phyloP scores from a whole-genome alignment of 2,797 vertebrate genomes.

The Onychomys torridus region DNA sequence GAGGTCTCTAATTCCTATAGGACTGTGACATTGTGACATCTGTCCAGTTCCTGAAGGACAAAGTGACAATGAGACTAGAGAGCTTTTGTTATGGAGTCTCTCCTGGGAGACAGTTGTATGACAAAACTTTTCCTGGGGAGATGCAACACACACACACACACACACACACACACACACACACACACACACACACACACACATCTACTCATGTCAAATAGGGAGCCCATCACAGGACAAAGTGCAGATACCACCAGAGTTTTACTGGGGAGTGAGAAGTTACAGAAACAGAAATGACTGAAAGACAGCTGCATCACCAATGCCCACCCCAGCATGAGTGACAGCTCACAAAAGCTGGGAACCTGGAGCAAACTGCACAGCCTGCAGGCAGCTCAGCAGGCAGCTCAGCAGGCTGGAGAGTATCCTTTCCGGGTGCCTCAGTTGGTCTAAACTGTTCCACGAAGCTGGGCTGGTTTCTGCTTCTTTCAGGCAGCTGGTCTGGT shows the following conservation, averaged over 20 bases:
- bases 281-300: neutral
- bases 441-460: neutral
- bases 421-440: neutral
- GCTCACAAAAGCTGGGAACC: neutral
- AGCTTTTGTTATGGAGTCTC: neutral
- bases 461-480: neutral
- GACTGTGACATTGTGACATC: neutral
- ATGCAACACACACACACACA: too few relatives aligned
- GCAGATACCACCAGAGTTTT: neutral
- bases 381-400: too few relatives aligned
- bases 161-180: too few relatives aligned
- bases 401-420: neutral
- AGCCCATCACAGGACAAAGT: neutral
- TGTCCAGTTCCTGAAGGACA: fast-evolving
- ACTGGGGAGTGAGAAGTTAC: neutral
- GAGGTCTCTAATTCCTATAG: neutral
- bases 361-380: neutral
- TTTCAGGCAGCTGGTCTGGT: neutral
- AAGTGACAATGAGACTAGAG: neutral
- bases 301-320: neutral
- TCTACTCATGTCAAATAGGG: neutral
- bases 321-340: too few relatives aligned
- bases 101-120: neutral
- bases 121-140: too few relatives aligned
- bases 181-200: too few relatives aligned